A percentile compares a stretch with the other conserved stretches of the same genome.
phyloP scores from a whole-genome alignment of 2,113 vertebrate species.

The Cavia porcellus region DNA sequence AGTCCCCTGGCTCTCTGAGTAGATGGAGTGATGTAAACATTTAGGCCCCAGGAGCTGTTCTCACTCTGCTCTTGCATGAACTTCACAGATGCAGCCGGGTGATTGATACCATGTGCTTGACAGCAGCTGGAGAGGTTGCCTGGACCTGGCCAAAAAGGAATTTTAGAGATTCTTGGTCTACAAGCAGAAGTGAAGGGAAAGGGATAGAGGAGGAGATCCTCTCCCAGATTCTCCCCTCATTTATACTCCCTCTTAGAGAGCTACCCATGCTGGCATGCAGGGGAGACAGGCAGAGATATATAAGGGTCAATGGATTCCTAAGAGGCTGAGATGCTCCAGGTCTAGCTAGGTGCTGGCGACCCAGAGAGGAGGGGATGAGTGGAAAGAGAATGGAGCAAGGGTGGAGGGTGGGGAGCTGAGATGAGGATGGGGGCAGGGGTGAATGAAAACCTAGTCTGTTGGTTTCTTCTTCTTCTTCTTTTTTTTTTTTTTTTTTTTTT shows the following conservation, averaged over 20 bases:
- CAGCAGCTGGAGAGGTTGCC: background rate
- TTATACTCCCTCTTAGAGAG: background rate
- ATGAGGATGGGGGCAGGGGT: background rate
- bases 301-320: background rate
- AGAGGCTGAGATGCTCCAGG: background rate
- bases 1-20: conserved; percentile 47
- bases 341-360: background rate
- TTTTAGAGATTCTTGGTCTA: background rate
- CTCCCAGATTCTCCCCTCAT: background rate
- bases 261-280: background rate
- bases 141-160: conserved; percentile 32
- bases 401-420: background rate
- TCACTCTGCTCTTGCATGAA: background rate
- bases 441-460: conserved; percentile 61
- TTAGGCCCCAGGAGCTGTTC: conserved; percentile 33
- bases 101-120: conserved; percentile 47
- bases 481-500: conserved; percentile 58
- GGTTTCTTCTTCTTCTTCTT: background rate
- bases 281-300: background rate
- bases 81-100: conserved; percentile 46
- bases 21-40: conserved; percentile 72
- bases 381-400: background rate
- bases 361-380: background rate
- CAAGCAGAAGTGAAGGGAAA: background rate
- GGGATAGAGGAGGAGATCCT: background rate